Conservation (phyloP, 2,888 invertebrate species). For the Trichopria drosophilae region DNA sequence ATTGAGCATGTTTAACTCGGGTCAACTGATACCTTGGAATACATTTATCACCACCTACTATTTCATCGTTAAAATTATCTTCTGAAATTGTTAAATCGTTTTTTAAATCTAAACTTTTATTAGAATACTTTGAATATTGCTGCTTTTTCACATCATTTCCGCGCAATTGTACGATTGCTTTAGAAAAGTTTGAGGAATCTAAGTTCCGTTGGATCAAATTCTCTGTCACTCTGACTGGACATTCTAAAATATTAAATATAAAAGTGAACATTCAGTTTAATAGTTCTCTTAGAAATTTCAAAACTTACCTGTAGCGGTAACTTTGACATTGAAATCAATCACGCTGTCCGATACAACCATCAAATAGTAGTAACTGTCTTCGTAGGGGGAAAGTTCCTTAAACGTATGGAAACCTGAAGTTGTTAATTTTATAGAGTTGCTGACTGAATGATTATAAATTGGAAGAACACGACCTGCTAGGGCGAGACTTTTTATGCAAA, state of each 20-base stretch:
- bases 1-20: constrained; percentile 57
- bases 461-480: constrained; percentile 56
- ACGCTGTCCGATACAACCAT: constrained; percentile 57
- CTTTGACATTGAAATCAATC: constrained; percentile 55
- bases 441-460: constrained; percentile 47
- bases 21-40: constrained; percentile 57
- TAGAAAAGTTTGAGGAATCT: constrained; percentile 33
- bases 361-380: constrained; percentile 60
- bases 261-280: not conserved
- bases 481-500: constrained; percentile 55
- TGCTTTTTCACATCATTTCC: constrained; percentile 36
- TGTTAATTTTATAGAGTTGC: constrained; percentile 42
- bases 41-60: constrained; percentile 38
- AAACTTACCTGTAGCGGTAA: constrained; percentile 50
- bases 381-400: constrained; percentile 55
- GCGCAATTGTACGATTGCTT: constrained; percentile 31
- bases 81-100: no score
- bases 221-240: constrained; percentile 47
- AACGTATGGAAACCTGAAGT: constrained; percentile 51
- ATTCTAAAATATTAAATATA: constrained; percentile 41
- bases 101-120: no score
- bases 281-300: no score
- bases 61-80: no score
- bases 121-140: constrained; percentile 12
- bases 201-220: constrained; percentile 40